phyloP scores from a whole-genome alignment of 2,113 vertebrate species.

The Psittacus erithacus region DNA sequence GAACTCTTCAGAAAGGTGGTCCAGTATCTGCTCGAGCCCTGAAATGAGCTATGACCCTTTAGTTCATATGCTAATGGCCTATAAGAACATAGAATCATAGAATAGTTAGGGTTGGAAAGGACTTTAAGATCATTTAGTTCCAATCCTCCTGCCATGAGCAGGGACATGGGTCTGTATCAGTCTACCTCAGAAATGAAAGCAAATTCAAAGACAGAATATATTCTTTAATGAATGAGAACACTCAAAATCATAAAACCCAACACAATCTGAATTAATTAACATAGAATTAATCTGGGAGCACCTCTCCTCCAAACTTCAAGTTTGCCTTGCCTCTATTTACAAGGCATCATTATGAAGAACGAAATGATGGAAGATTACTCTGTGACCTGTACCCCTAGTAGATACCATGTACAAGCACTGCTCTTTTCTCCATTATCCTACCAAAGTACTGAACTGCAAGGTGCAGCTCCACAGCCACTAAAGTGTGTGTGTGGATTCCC shows the following conservation, averaged over 20 bases:
- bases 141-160: neutral
- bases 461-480: fast-evolving
- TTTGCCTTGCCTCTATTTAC: neutral
- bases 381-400: neutral
- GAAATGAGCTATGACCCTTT: neutral
- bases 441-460: neutral
- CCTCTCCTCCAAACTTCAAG: neutral
- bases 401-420: fast-evolving
- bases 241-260: neutral
- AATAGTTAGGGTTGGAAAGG: neutral
- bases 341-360: neutral
- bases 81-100: neutral
- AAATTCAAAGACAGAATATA: neutral
- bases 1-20: neutral
- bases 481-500: neutral
- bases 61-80: neutral
- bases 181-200: neutral
- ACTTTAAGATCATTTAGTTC: neutral
- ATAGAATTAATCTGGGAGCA: neutral
- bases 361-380: neutral
- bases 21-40: neutral
- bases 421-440: neutral
- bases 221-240: neutral
- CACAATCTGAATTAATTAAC: neutral
- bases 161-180: neutral